These are phyloP conservation scores for Dendroctonus ponderosae DNA, from an alignment of 1,140 invertebrate genomes.

Conservation along the genomic window DNA sequence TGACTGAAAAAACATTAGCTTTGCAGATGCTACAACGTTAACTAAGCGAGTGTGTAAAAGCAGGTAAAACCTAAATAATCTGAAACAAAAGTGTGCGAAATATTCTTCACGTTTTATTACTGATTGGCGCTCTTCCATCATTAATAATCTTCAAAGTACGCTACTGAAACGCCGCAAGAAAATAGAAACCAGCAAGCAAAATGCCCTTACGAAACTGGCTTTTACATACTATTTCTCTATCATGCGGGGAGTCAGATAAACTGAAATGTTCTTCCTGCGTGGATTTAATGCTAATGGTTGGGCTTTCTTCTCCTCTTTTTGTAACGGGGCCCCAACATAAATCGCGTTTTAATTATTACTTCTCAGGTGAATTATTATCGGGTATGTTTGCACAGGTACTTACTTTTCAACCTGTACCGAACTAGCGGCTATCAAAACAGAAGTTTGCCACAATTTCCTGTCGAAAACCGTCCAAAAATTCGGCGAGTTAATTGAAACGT, in stretches of 20 bases:
- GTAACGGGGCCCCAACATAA: conserved; percentile 5
- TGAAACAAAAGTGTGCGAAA: too few species aligned
- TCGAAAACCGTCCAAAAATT: too few species aligned
- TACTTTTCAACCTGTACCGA: too few species aligned
- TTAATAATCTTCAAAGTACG: background rate
- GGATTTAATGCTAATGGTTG: conserved; percentile 19
- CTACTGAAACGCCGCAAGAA: background rate
- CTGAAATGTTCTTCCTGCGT: conserved; percentile 19
- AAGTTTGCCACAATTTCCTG: too few species aligned
- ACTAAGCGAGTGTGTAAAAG: too few species aligned
- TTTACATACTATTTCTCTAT: conserved; percentile 9
- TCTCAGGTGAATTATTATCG: conserved; percentile 10
- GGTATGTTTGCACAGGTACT: conserved; percentile 1
- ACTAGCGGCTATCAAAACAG: too few species aligned
- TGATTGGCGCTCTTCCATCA: too few species aligned
- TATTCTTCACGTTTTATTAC: too few species aligned
- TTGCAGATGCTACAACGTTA: too few species aligned
- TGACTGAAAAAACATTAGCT: too few species aligned
- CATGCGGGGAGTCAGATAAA: conserved; percentile 15
- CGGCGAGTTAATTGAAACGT: background rate
- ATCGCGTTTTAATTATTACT: conserved; percentile 21
- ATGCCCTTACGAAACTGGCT: background rate
- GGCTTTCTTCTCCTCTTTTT: conserved; percentile 13
- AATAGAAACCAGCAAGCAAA: conserved; percentile 4
- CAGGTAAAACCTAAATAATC: too few species aligned